phyloP scores from a whole-genome alignment of 2,113 vertebrate genomes.

The Malurus cyaneus region DNA sequence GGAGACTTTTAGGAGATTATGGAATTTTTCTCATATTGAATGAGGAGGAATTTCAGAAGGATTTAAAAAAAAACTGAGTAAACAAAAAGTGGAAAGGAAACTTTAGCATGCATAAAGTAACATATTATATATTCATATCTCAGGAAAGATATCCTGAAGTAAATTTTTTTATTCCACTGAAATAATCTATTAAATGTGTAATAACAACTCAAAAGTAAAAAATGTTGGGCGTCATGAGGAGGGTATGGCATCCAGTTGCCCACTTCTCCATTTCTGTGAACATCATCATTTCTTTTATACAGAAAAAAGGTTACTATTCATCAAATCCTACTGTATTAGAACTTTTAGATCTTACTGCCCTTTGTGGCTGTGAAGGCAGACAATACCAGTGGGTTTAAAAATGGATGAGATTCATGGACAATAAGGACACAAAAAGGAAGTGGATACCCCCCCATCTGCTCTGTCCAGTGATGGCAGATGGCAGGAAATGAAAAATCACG shows the following conservation, averaged over 20 bases:
- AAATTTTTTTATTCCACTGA: background rate
- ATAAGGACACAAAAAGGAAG: background rate
- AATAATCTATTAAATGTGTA: background rate
- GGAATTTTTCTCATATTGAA: background rate
- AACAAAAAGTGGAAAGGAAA: background rate
- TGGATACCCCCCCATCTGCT: background rate
- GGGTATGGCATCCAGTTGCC: background rate
- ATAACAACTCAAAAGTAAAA: background rate
- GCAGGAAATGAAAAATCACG: background rate
- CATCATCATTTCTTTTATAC: background rate
- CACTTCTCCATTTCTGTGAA: background rate
- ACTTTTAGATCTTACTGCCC: background rate
- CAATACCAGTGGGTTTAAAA: background rate
- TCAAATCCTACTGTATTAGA: background rate
- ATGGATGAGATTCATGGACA: background rate
- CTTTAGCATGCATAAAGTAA: background rate
- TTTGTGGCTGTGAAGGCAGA: background rate
- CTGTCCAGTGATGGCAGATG: background rate
- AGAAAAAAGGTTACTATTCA: background rate
- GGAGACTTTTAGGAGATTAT: background rate
- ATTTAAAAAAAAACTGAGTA: background rate
- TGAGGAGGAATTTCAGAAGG: background rate
- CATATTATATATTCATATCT: background rate
- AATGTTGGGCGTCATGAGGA: background rate
- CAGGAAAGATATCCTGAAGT: background rate